Conservation (phyloP, 2,797 vertebrate genomes). For the Sebastolobus altivelis region DNA sequence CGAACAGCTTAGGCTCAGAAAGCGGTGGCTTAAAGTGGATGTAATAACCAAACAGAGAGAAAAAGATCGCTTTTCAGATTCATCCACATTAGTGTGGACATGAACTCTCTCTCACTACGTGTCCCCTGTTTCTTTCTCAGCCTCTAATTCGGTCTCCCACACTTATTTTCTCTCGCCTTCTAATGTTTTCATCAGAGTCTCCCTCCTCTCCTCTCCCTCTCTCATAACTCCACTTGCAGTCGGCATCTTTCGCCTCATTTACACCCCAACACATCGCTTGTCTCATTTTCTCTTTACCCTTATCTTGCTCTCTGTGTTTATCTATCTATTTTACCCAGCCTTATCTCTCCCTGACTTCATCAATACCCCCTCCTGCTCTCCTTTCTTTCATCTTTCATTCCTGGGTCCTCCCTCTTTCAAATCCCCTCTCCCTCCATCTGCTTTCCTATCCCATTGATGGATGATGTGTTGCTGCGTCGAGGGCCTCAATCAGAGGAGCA, state of each 20-base stretch:
- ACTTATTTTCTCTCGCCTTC: neutral
- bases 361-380: slow-evolving; percentile 35
- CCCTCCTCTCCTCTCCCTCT: neutral
- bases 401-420: slow-evolving; percentile 11
- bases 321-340: slow-evolving; percentile 58
- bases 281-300: slow-evolving; percentile 48
- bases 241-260: slow-evolving; percentile 46
- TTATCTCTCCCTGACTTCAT: slow-evolving; percentile 60
- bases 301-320: slow-evolving; percentile 59
- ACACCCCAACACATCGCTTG: slow-evolving; percentile 13
- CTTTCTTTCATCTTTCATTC: slow-evolving; percentile 66
- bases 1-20: neutral
- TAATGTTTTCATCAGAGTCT: neutral
- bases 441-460: slow-evolving; percentile 71
- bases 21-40: slow-evolving; percentile 31
- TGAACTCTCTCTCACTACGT: neutral
- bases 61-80: slow-evolving; percentile 22
- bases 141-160: slow-evolving; percentile 9
- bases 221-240: slow-evolving; percentile 12
- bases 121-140: neutral
- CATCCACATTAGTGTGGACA: slow-evolving; percentile 20
- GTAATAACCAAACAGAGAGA: slow-evolving; percentile 27
- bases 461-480: slow-evolving; percentile 60
- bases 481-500: slow-evolving; percentile 68
- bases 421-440: slow-evolving; percentile 14